Base-by-base conservation (phyloP, 2,797 vertebrate genomes). In the Sebastes nivosus region DNA sequence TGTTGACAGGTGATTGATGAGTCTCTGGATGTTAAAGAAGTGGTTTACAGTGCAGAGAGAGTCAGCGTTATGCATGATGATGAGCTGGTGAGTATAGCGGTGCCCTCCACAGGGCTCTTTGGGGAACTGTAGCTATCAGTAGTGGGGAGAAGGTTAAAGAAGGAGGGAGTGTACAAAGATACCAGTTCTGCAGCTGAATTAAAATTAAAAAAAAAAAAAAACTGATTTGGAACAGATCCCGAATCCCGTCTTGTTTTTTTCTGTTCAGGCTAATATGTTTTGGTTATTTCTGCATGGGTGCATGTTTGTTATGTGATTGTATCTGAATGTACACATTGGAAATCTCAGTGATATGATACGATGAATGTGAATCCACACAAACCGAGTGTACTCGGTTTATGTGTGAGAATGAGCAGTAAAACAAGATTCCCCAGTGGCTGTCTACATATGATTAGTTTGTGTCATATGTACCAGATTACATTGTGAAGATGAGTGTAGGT, bases 11-110 rank as follows among this genome's bases (percentile, higher is more conserved):
- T 99, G 81, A 97, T 99, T 91, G 98, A 99, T 88, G 98, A 99
- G 93, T 97, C 97, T 87, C 96, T 99, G 82, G 98, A 99, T 84
- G 97, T 99, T 95, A 99, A 99, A 93, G 98, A 99, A 92, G 97
- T 99, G 94, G 93, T 96, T 94, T 96, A 95, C 95, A 96, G 95
- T 94, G 97, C 98, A 3, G 98, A 99, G 94, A 96, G 97, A 89
- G 97, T 98, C 8, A 97, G 97, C 73, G 96, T 98, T 92, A 95
- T 98, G 89, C 95, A 95, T 95, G 97, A 96, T 94, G 97, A 97
- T 75, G 97, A 98, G 92, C 96, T 97, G 97, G 98, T 99, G 96
- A 2, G 98, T 97, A 95, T 72, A 94, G 88, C 87, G 78, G 87
- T 84, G 86, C 93, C 92, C 88, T 89, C 93, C 71, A 83, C 83